Evolutionary conservation across 2,888 invertebrate genomes (phyloP), one percentile per base, ranked within the genome.

Genomic region (Drosophila austrosaltans): DNA sequence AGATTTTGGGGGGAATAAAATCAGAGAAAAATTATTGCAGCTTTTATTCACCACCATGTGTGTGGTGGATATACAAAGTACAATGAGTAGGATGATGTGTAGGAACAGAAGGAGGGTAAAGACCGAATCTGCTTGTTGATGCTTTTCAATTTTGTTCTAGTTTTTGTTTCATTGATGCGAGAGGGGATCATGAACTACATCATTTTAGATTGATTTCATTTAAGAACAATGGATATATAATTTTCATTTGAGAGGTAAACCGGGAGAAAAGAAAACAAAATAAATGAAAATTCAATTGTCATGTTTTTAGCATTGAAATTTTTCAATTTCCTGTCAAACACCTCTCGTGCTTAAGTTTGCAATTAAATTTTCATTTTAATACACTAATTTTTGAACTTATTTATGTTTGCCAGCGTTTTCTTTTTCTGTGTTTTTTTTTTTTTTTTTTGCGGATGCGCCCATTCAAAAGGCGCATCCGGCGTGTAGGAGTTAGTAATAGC

Each of bases 301-400:
- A 48, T 25, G 4, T 48, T 25, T 22, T 12, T 12, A 22, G 1
- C 36, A 48, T 25, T 48, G 12, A 48, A 48, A 48, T 48, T 48
- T 48, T 48, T 10, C 16, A 48, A 48, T 48, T 48, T 48, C 48
- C 48, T 48, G 48, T 48, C 48, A 48, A 25, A 48, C 48, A 48
- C 48, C 22, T 48, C 48, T 22, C 48, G 3, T 25, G 22, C 22
- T 48, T 48, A 3, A 25, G 25, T 58, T 70, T 81, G 81, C 82
- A 85, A 83, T 87, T 73, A 70, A 81, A 80, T 75, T 85, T 77
- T 81, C 69, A 48, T 76, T 84, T 78, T 77, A 16, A 16, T 78
- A 82, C 81, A 76, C 71, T 72, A 80, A 83, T 72, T 77, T 77
- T 63, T 62, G 76, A 81, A 77, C 79, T 83, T 80, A 87, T 82